Conservation (phyloP, 2,113 vertebrate species). For the Danionella cerebrum region DNA sequence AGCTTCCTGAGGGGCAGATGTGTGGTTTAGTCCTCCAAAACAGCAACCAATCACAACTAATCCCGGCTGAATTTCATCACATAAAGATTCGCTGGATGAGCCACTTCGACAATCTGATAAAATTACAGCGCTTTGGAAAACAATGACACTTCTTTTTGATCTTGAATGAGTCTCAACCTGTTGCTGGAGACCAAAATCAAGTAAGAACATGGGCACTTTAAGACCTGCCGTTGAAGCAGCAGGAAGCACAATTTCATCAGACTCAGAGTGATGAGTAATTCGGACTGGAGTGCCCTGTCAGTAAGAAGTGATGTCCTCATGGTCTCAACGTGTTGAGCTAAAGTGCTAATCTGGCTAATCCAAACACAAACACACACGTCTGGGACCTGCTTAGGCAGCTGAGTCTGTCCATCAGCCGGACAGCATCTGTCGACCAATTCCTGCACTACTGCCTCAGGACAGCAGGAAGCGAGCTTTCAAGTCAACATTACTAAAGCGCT, state of each 20-base stretch:
- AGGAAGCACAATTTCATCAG: neutral
- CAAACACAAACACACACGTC: slow-evolving; percentile 29
- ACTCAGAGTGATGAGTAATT: neutral
- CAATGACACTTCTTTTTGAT: no score
- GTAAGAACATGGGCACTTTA: neutral
- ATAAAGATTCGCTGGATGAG: no score
- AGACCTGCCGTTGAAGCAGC: neutral
- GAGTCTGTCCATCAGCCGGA: neutral
- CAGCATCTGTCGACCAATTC: slow-evolving; percentile 11
- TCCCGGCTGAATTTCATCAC: no score
- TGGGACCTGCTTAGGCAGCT: slow-evolving; percentile 49
- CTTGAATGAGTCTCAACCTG: no score
- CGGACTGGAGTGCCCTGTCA: neutral
- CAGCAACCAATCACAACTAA: no score
- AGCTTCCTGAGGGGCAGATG: no score
- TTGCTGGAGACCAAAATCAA: no score
- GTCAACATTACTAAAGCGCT: no score
- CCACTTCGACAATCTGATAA: no score
- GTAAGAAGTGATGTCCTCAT: slow-evolving; percentile 32
- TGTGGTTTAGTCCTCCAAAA: no score
- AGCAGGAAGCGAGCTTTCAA: neutral
- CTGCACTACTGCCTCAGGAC: neutral
- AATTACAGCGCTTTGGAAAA: no score
- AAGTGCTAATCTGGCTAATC: slow-evolving; percentile 56
- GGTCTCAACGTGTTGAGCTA: slow-evolving; percentile 36